Base-by-base conservation (phyloP, 2,888 invertebrate species). In the Cephus pulcher region DNA sequence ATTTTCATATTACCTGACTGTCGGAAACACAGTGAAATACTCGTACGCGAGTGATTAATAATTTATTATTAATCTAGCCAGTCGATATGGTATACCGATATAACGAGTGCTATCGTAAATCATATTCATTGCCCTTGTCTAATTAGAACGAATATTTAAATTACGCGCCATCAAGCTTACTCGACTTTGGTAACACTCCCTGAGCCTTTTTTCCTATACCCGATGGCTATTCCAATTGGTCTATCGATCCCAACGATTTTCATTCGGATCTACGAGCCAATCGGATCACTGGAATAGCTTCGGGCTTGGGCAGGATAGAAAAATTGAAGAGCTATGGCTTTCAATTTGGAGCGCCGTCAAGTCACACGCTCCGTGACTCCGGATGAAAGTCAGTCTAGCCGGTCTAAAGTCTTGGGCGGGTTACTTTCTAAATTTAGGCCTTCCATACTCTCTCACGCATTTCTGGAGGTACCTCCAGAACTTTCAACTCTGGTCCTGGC, bases 391-490 rank as follows among this genome's bases (percentile, higher is more conserved):
- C 80, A 33, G 71, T 85, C 84, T 83, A 84, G 84, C 83, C 79
- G 33, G 79, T 30, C 75, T 81, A 81, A 82, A 84, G 84, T 71
- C 56, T 80, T 82, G 82, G 82, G 81, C 84, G 81, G 82, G 82
- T 82, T 83, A 87, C 88, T 88, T 89, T 89, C 89, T 89, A 89
- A 89, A 88, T 88, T 89, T 89, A 88, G 88, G 87, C 84, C 83
- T 82, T 23, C 56, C 56, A 9, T 56, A 23, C 23, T 34, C 79
- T 84, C 88, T 88, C 87, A 84, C 88, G 83, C 80, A 84, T 83
- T 86, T 82, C 80, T 82, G 78, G 76, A 79, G 78, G 78, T 78
- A 79, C 70, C 33, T 71, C 71, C 71, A 71, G 32, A 71, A 34
- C 34, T 71, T 34, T 32, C n/a, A 32, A 30, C 71, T 32, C 32